Conservation (phyloP, 2,888 invertebrate species). For the Hipparchia sbordonii region DNA sequence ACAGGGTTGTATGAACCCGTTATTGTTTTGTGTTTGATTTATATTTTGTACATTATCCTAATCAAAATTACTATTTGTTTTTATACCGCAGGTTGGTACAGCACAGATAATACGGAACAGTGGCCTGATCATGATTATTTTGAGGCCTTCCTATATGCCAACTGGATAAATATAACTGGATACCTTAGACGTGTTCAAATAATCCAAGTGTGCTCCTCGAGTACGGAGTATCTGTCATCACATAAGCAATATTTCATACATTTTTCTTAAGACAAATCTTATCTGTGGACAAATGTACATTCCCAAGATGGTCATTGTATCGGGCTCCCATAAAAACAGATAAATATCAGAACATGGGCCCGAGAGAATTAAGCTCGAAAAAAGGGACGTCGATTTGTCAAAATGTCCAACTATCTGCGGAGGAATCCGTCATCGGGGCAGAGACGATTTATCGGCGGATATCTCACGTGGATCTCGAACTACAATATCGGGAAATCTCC, state of each 20-base stretch:
- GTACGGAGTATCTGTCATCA: slow-evolving; percentile 12
- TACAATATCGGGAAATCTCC: slow-evolving; percentile 51
- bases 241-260: slow-evolving; percentile 22
- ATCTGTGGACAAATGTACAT: slow-evolving; percentile 29
- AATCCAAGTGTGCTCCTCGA: background rate
- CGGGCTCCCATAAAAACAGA: slow-evolving; percentile 47
- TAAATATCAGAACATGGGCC: slow-evolving; percentile 66
- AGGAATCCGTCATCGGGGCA: slow-evolving; percentile 75
- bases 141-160: no score
- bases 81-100: no score
- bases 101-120: no score
- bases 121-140: no score
- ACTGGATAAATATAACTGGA: no score
- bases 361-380: slow-evolving; percentile 63
- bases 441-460: slow-evolving; percentile 65
- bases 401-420: slow-evolving; percentile 72
- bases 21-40: no score
- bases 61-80: no score
- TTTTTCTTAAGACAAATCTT: slow-evolving; percentile 18
- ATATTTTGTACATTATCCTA: no score
- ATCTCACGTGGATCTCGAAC: slow-evolving; percentile 68
- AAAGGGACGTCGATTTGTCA: slow-evolving; percentile 78
- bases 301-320: slow-evolving; percentile 40
- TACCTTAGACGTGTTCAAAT: background rate
- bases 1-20: no score